Conservation (phyloP, 2,113 vertebrate genomes). For the Sapajus apella region DNA sequence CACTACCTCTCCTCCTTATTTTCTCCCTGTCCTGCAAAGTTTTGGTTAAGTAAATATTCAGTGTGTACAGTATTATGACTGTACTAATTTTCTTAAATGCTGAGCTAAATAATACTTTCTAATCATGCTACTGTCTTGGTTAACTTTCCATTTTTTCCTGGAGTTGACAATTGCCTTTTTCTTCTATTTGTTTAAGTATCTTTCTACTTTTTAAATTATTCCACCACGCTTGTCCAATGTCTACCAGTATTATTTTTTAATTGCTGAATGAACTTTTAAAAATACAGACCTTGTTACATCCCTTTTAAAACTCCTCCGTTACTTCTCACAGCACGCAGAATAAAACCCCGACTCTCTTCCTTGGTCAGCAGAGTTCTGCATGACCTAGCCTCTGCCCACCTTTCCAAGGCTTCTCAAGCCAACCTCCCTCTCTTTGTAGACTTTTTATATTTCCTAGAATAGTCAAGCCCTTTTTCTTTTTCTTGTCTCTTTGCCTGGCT, state of each 20-base stretch:
- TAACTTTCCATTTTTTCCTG: not conserved
- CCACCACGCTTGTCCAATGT: too few species aligned
- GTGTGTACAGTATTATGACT: not conserved
- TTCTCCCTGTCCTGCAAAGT: not conserved
- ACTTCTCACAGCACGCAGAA: not conserved
- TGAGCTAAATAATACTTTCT: not conserved
- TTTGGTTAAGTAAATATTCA: not conserved
- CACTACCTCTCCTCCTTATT: not conserved
- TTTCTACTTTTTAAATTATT: not conserved
- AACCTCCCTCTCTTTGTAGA: not conserved
- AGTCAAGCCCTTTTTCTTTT: not conserved
- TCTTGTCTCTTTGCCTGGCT: not conserved
- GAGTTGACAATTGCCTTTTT: not conserved
- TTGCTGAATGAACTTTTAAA: not conserved
- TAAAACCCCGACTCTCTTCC: not conserved
- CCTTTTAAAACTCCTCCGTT: not conserved
- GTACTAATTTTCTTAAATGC: not conserved
- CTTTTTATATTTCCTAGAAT: not conserved
- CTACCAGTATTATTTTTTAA: not conserved
- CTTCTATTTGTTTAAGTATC: not conserved
- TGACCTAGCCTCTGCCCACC: not conserved
- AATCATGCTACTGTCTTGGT: not conserved
- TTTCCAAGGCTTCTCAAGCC: not conserved
- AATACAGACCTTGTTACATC: not conserved
- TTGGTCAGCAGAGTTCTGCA: not conserved